Conservation (phyloP, 2,888 invertebrate species). For the Chesias legatella region DNA sequence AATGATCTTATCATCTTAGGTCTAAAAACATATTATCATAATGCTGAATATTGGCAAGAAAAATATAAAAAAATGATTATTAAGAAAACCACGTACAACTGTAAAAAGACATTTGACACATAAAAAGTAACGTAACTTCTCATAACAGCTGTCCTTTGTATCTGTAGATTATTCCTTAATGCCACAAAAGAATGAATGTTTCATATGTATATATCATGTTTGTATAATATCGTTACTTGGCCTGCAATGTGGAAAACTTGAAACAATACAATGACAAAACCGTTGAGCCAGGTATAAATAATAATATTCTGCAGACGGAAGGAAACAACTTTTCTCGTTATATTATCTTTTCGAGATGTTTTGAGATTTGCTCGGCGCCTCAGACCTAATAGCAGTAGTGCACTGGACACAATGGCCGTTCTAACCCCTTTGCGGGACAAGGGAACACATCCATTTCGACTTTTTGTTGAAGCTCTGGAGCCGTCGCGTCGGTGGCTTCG, state of each 20-base stretch:
- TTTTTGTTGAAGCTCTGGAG: slow-evolving; percentile 57
- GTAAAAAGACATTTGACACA: no score
- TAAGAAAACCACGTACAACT: no score
- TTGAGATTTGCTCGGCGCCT: slow-evolving; percentile 60
- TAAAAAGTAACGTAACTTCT: no score
- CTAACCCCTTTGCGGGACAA: slow-evolving; percentile 55
- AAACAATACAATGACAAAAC: slow-evolving; percentile 36
- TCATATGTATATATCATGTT: no score
- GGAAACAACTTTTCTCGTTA: slow-evolving; percentile 67
- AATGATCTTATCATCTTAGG: no score
- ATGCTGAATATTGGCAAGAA: no score
- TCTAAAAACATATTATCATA: no score
- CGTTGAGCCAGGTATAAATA: slow-evolving; percentile 49
- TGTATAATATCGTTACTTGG: slow-evolving; percentile 1
- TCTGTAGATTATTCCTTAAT: no score
- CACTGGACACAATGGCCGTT: slow-evolving; percentile 61
- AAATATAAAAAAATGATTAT: no score
- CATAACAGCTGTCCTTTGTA: no score
- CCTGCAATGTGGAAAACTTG: slow-evolving; percentile 10
- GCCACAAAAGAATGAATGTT: slow-evolving; percentile 1
- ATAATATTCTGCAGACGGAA: slow-evolving; percentile 39
- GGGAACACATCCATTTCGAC: slow-evolving; percentile 58
- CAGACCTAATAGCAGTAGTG: slow-evolving; percentile 35
- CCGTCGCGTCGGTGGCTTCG: slow-evolving; percentile 40
- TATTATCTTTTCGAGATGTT: slow-evolving; percentile 59